Evolutionary conservation across 2,797 vertebrate genomes (phyloP).

Genomic region (Odontamblyopus lacepedii): DNA sequence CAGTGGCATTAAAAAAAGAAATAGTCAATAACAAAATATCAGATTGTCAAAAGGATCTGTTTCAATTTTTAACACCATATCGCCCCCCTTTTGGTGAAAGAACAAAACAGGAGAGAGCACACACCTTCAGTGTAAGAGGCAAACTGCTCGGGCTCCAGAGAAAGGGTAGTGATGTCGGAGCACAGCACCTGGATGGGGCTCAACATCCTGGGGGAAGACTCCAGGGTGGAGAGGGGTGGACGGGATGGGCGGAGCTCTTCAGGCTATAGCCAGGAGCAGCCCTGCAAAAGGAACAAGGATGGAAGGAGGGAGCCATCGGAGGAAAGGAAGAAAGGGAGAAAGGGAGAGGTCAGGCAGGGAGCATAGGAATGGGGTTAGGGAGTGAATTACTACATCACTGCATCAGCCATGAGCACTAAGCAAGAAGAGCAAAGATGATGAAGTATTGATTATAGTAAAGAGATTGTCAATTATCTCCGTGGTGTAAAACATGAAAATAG

Average conservation of each 20-base stretch:
- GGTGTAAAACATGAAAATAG: constrained; percentile 46
- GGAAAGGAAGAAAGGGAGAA: constrained; percentile 40
- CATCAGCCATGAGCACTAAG: constrained; percentile 56
- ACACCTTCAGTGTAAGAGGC: constrained; percentile 84
- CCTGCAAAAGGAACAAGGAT: constrained; percentile 78
- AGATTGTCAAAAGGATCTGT: no score
- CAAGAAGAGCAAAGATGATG: constrained; percentile 39
- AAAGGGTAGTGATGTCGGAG: constrained; percentile 83
- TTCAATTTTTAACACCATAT: no score
- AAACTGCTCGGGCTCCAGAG: constrained; percentile 83
- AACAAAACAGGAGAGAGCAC: constrained; percentile 72
- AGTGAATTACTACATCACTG: constrained; percentile 73
- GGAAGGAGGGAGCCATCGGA: constrained; percentile 25
- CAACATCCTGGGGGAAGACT: constrained; percentile 83
- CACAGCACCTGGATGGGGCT: constrained; percentile 83
- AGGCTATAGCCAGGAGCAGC: constrained; percentile 82
- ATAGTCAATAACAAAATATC: no score
- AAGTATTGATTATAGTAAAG: constrained; percentile 32
- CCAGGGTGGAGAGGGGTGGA: constrained; percentile 79
- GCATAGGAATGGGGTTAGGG: constrained; percentile 51
- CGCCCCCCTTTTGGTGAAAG: constrained; percentile 6
- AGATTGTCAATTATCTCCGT: constrained; percentile 24
- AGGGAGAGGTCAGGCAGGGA: constrained; percentile 27
- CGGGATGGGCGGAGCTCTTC: constrained; percentile 79
- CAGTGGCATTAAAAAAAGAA: no score